phyloP scores from a whole-genome alignment of 1,140 invertebrate species.

The Drosophila bocqueti region DNA sequence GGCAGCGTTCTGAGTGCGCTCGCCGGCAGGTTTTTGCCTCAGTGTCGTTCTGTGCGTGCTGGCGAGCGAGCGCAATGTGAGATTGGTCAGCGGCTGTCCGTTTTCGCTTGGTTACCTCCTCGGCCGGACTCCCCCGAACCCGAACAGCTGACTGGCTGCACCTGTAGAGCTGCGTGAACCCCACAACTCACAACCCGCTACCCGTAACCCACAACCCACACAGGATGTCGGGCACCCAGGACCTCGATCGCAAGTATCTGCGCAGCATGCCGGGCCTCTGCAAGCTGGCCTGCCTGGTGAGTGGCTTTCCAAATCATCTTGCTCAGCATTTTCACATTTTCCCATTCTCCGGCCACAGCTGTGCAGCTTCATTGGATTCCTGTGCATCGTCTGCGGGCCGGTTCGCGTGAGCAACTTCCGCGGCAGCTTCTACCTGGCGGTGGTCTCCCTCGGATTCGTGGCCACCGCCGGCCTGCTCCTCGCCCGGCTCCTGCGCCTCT shows the following conservation, averaged over 20 bases:
- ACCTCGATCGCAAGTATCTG: slow-evolving; percentile 67
- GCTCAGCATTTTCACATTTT: background rate
- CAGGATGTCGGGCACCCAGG: slow-evolving; percentile 47
- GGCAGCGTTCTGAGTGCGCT: slow-evolving; percentile 44
- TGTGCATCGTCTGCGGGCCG: slow-evolving; percentile 69
- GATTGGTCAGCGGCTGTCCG: slow-evolving; percentile 22
- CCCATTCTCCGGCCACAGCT: slow-evolving; percentile 22
- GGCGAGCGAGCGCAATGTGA: slow-evolving; percentile 51
- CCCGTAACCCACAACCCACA: background rate
- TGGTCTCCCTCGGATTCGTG: slow-evolving; percentile 49
- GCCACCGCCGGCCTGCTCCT: slow-evolving; percentile 47
- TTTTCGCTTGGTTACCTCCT: slow-evolving; percentile 15
- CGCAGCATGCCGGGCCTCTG: slow-evolving; percentile 62
- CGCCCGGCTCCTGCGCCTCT: slow-evolving; percentile 46
- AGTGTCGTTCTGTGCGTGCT: slow-evolving; percentile 53
- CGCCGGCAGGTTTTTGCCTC: slow-evolving; percentile 16
- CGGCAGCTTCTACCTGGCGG: slow-evolving; percentile 64
- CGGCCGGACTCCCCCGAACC: slow-evolving; percentile 4
- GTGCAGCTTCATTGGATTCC: slow-evolving; percentile 60
- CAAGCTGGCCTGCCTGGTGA: slow-evolving; percentile 69
- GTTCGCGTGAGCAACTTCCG: slow-evolving; percentile 71
- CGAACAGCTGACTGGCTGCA: background rate
- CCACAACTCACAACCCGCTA: background rate
- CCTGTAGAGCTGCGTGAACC: background rate
- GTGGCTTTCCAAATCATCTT: background rate